Conservation (phyloP, 1,140 invertebrate species). For the Cotesia chilonis region DNA sequence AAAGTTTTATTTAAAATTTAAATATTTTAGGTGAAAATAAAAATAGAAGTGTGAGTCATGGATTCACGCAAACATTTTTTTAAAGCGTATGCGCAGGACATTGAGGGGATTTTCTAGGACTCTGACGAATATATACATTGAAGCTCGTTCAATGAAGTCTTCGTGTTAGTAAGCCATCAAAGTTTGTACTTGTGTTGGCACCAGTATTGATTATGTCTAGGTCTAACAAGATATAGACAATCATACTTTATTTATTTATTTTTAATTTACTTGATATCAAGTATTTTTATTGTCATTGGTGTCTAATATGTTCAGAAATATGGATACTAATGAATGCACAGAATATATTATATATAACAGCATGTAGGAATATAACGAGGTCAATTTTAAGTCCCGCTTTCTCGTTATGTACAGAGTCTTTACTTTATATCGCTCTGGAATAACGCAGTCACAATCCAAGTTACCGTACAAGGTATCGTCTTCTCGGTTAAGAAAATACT, state of each 20-base stretch:
- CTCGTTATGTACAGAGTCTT: constrained; percentile 1
- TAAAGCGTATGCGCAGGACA: neutral
- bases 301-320: too few species aligned
- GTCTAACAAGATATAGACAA: too few species aligned
- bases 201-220: too few species aligned
- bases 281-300: too few species aligned
- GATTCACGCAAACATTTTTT: neutral
- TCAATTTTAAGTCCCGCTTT: constrained; percentile 22
- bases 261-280: too few species aligned
- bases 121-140: too few species aligned
- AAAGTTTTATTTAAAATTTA: neutral
- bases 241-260: too few species aligned
- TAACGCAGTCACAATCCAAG: constrained; percentile 36
- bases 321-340: too few species aligned
- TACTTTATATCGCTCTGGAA: neutral
- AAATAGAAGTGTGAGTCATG: constrained; percentile 22
- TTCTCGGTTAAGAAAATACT: constrained; percentile 34
- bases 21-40: neutral
- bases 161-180: constrained; percentile 8
- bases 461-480: constrained; percentile 56
- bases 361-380: too few species aligned
- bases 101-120: constrained; percentile 2
- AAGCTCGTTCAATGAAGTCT: constrained; percentile 3
- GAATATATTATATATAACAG: too few species aligned
- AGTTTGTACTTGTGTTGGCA: neutral